These are phyloP conservation scores for Kuschelorhynchus macadamiae DNA, from an alignment of 2,888 invertebrate species.

Conservation along the genomic window DNA sequence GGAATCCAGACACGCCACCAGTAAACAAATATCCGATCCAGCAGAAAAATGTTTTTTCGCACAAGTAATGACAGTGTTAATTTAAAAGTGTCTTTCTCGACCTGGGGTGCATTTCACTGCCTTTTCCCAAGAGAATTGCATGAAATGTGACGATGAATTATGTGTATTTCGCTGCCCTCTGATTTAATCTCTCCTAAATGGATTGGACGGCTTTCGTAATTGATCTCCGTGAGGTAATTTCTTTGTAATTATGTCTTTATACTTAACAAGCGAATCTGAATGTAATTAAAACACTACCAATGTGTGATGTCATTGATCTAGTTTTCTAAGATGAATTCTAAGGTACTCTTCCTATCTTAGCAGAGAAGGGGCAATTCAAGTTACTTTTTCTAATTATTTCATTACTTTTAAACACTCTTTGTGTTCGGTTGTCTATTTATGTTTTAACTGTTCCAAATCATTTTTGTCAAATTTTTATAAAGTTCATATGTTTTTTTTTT, in stretches of 20 bases:
- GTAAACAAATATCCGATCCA: conserved; percentile 22
- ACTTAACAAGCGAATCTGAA: not conserved
- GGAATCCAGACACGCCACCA: conserved; percentile 22
- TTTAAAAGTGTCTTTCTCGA: conserved; percentile 59
- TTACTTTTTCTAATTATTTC: no score
- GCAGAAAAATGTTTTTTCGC: conserved; percentile 51
- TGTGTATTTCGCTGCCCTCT: conserved; percentile 53
- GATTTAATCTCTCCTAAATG: conserved; percentile 61
- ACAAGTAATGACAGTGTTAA: conserved; percentile 58
- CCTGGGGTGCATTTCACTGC: conserved; percentile 59
- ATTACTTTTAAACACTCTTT: no score
- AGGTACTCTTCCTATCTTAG: no score
- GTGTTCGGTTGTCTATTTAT: no score
- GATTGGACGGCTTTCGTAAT: conserved; percentile 59
- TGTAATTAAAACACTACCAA: not conserved
- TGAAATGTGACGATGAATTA: conserved; percentile 56
- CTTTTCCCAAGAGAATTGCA: conserved; percentile 59
- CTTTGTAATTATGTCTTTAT: conserved; percentile 13
- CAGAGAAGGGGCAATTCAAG: no score
- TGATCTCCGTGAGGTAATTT: conserved; percentile 54
- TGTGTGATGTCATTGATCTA: no score
- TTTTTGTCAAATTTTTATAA: no score
- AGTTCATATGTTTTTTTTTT: no score
- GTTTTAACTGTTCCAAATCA: no score
- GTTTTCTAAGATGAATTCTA: no score